A percentile compares a stretch with the other conserved stretches of the same genome.
Conservation (phyloP, 2,797 vertebrate species). For the Eutrigla gurnardus region DNA sequence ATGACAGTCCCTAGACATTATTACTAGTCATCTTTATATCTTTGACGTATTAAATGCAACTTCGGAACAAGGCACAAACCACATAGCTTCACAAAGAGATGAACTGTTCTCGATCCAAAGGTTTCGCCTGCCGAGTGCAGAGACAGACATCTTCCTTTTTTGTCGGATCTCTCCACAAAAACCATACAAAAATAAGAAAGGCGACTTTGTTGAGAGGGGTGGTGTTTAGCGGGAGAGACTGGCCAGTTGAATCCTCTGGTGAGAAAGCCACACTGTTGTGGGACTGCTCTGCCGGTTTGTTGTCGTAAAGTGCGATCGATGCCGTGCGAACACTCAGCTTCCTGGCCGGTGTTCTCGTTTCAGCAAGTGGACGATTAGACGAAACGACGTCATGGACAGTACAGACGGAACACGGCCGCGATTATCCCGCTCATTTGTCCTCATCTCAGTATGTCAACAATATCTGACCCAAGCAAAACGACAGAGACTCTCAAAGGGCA, state of each 20-base stretch:
- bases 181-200: slow-evolving; percentile 64
- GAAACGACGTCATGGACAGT: slow-evolving; percentile 10
- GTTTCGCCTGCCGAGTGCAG: slow-evolving; percentile 53
- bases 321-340: slow-evolving; percentile 71
- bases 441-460: slow-evolving; percentile 8
- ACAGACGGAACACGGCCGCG: slow-evolving; percentile 4
- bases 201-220: slow-evolving; percentile 69
- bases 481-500: background rate
- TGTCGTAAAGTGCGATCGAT: slow-evolving; percentile 82
- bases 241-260: slow-evolving; percentile 80
- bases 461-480: slow-evolving; percentile 20
- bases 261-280: slow-evolving; percentile 65
- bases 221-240: slow-evolving; percentile 58
- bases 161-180: slow-evolving; percentile 54
- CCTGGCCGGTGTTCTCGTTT: slow-evolving; percentile 25
- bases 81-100: slow-evolving; percentile 77
- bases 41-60: slow-evolving; percentile 81
- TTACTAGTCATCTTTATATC: slow-evolving; percentile 75
- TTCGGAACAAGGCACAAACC: slow-evolving; percentile 88
- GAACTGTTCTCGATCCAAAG: slow-evolving; percentile 61
- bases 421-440: background rate
- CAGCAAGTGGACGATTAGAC: slow-evolving; percentile 31
- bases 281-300: slow-evolving; percentile 65
- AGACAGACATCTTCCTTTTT: slow-evolving; percentile 31
- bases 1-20: slow-evolving; percentile 73